These are phyloP conservation scores for Bombylius major DNA, from an alignment of 2,888 invertebrate species.

Conservation along the genomic window DNA sequence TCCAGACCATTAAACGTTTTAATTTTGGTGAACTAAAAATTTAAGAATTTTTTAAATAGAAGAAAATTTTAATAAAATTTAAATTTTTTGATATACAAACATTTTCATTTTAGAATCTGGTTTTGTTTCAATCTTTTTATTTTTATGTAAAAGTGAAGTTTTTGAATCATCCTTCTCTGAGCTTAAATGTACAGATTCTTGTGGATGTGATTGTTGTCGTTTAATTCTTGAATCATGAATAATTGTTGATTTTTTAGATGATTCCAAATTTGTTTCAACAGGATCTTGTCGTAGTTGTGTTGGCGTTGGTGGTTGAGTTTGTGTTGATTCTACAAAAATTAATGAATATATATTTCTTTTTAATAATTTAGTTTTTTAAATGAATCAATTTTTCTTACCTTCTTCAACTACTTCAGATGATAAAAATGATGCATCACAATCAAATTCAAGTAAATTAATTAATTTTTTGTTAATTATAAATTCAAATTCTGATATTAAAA, in stretches of 20 bases:
- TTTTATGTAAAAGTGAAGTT: background rate
- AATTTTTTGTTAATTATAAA: constrained; percentile 51
- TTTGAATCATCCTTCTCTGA: constrained; percentile 31
- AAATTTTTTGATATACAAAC: no score
- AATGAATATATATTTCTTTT: no score
- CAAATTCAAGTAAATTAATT: constrained; percentile 39
- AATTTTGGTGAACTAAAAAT: constrained; percentile 9
- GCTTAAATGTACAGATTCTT: constrained; percentile 34
- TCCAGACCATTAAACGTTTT: constrained; percentile 13
- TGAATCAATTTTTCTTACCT: background rate
- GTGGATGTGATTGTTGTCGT: constrained; percentile 27
- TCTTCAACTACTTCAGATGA: background rate
- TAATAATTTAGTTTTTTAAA: no score
- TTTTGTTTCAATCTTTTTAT: background rate
- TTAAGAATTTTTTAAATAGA: no score
- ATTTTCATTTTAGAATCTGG: no score
- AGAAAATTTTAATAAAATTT: no score
- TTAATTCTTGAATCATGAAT: constrained; percentile 2
- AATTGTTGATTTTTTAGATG: constrained; percentile 11
- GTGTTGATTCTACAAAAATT: background rate
- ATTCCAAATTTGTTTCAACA: background rate
- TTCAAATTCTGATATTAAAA: constrained; percentile 40
- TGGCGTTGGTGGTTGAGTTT: background rate
- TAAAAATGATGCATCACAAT: no score
- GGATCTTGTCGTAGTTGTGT: background rate